Evolutionary conservation across 2,888 invertebrate genomes (phyloP).

Genomic region (Lasius fuliginosus): DNA sequence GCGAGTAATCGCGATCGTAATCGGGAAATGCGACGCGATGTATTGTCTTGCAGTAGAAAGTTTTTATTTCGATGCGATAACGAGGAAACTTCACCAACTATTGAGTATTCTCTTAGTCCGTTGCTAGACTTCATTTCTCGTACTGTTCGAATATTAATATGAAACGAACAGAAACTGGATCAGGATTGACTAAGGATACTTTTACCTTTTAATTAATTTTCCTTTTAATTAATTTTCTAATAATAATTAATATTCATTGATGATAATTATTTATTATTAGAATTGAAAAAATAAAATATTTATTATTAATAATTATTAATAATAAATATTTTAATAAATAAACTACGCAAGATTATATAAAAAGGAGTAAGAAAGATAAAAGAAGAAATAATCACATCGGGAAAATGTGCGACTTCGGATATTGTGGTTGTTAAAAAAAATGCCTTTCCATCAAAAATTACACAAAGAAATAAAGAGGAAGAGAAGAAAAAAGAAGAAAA

Average conservation of each 20-base stretch:
- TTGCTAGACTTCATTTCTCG: slow-evolving; percentile 11
- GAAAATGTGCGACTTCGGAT: background rate
- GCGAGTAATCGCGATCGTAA: slow-evolving; percentile 51
- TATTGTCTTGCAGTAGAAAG: slow-evolving; percentile 42
- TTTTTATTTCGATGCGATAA: slow-evolving; percentile 47
- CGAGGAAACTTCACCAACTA: slow-evolving; percentile 30
- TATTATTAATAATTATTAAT: too few relatives aligned
- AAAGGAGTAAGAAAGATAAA: background rate
- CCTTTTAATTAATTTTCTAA: background rate
- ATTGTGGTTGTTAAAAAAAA: background rate
- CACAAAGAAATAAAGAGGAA: background rate
- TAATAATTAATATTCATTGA: background rate
- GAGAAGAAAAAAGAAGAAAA: background rate
- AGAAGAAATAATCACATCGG: background rate
- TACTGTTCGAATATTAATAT: slow-evolving; percentile 16
- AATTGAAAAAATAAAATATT: background rate
- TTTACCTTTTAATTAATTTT: background rate
- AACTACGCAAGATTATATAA: background rate
- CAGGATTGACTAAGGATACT: background rate
- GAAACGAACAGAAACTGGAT: background rate
- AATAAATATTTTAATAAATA: too few relatives aligned
- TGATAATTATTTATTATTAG: background rate
- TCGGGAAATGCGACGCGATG: slow-evolving; percentile 43
- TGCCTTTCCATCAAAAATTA: background rate
- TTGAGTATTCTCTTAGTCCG: slow-evolving; percentile 23